Conservation (phyloP, 2,888 invertebrate genomes). For the Andrena flavipes region DNA sequence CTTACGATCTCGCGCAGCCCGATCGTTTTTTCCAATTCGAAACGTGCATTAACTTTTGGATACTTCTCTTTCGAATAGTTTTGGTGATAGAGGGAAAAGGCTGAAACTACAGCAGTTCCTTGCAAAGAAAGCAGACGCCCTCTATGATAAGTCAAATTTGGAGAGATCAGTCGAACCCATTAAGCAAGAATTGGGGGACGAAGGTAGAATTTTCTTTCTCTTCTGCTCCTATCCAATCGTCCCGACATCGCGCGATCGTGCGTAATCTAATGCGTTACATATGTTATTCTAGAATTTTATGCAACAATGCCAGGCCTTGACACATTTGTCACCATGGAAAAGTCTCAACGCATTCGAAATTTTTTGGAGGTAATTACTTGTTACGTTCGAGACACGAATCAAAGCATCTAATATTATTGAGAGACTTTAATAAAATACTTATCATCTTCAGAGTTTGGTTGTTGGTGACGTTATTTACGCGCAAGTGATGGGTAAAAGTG, state of each 20-base stretch:
- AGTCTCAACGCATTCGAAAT: constrained; percentile 90
- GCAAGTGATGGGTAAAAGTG: constrained; percentile 91
- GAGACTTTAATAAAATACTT: constrained; percentile 10
- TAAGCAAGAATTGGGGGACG: constrained; percentile 86
- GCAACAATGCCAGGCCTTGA: constrained; percentile 95
- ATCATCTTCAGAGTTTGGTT: constrained; percentile 79
- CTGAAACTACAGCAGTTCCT: constrained; percentile 95
- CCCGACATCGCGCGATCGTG: background rate
- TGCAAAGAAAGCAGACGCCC: constrained; percentile 92
- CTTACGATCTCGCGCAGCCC: too few relatives aligned
- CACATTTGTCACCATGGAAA: constrained; percentile 92
- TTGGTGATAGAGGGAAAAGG: constrained; percentile 93
- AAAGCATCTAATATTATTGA: background rate
- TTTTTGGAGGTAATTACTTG: constrained; percentile 90
- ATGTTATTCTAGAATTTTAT: constrained; percentile 88
- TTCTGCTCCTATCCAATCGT: constrained; percentile 48
- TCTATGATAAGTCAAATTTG: constrained; percentile 87
- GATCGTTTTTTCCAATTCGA: background rate
- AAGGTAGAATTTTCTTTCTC: constrained; percentile 85
- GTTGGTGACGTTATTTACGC: constrained; percentile 92
- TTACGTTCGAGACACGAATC: background rate
- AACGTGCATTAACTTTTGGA: background rate
- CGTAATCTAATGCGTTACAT: background rate
- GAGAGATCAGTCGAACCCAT: constrained; percentile 77
- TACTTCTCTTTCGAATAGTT: constrained; percentile 81